phyloP scores from a whole-genome alignment of 2,888 invertebrate species.

The Parelbella ahira region DNA sequence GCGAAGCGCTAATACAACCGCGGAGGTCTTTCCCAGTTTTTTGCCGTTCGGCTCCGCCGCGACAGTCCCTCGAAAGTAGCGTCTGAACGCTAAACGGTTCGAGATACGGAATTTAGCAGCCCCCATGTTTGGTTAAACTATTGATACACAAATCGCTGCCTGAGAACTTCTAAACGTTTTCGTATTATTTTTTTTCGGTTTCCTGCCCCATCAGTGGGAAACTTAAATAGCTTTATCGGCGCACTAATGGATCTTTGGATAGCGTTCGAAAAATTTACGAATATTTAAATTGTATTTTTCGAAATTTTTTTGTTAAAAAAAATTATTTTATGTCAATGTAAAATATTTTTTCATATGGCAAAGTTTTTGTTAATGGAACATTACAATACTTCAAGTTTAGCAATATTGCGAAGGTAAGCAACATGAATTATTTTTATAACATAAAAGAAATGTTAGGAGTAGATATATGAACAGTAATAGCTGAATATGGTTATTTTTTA shows the following conservation, averaged over 20 bases:
- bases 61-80: conserved; percentile 35
- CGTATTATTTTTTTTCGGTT: conserved; percentile 39
- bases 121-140: conserved; percentile 61
- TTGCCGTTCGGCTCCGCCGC: conserved; percentile 28
- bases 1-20: conserved; percentile 21
- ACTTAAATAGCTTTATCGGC: conserved; percentile 63
- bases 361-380: too few relatives aligned
- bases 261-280: too few relatives aligned
- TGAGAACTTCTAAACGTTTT: conserved; percentile 38
- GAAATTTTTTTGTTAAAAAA: too few relatives aligned
- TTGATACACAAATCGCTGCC: conserved; percentile 50
- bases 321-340: too few relatives aligned
- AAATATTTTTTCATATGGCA: too few relatives aligned
- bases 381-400: too few relatives aligned
- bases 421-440: too few relatives aligned
- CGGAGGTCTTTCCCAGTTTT: conserved; percentile 29
- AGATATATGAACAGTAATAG: too few relatives aligned
- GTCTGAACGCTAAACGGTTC: conserved; percentile 45
- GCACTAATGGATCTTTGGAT: conserved; percentile 10
- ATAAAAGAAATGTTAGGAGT: too few relatives aligned
- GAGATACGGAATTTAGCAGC: conserved; percentile 76
- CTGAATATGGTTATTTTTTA: too few relatives aligned
- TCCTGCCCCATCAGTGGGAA: conserved; percentile 59
- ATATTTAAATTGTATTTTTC: conserved; percentile 11
- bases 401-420: too few relatives aligned